phyloP scores from a whole-genome alignment of 2,797 vertebrate genomes.

The Ctenochaetus hawaiiensis region DNA sequence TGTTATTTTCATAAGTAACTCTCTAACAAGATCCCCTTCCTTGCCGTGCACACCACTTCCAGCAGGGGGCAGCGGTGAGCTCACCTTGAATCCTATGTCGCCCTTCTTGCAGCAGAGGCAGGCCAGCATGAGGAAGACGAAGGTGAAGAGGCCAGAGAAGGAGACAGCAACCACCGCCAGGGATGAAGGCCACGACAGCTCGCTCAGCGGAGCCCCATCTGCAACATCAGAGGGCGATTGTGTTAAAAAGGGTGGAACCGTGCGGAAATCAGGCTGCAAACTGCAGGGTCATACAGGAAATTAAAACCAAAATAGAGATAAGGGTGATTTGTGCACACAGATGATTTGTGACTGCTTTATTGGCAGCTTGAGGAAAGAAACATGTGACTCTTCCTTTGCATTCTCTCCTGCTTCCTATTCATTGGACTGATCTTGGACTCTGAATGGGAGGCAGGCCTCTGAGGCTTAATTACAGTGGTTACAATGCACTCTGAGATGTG shows the following conservation, averaged over 20 bases:
- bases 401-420: slow-evolving; percentile 39
- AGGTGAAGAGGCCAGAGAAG: slow-evolving; percentile 95
- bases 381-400: slow-evolving; percentile 37
- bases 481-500: slow-evolving; percentile 36
- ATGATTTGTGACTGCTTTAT: slow-evolving; percentile 39
- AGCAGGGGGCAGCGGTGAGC: slow-evolving; percentile 66
- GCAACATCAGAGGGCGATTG: slow-evolving; percentile 42
- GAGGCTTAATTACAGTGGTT: slow-evolving; percentile 60
- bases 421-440: slow-evolving; percentile 5
- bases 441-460: slow-evolving; percentile 32
- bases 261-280: slow-evolving; percentile 26
- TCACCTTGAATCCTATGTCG: slow-evolving; percentile 97
- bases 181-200: slow-evolving; percentile 96
- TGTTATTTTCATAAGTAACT: no score
- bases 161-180: slow-evolving; percentile 94
- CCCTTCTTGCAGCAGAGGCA: slow-evolving; percentile 99
- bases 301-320: slow-evolving; percentile 51
- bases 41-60: slow-evolving; percentile 5
- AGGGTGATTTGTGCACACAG: slow-evolving; percentile 37
- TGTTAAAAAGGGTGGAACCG: slow-evolving; percentile 32
- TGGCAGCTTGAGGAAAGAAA: slow-evolving; percentile 39
- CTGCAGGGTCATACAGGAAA: slow-evolving; percentile 53
- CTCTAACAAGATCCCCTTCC: no score
- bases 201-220: slow-evolving; percentile 93
- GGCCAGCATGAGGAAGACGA: slow-evolving; percentile 98